Evolutionary conservation across 2,888 invertebrate species (phyloP).

Genomic region (Hemistola chrysoprasaria): DNA sequence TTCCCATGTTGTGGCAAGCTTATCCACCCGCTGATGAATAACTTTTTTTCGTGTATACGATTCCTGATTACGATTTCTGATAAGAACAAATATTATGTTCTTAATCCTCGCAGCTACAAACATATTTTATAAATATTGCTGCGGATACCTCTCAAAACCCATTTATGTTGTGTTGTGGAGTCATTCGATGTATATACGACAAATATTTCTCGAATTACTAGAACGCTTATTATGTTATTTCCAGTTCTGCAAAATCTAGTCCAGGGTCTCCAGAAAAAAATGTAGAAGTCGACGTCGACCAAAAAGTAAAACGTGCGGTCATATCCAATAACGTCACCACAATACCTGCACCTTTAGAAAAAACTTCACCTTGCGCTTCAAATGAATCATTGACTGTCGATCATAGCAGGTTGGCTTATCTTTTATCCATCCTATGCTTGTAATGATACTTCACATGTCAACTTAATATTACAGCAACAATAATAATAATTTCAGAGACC

Average conservation of each 20-base stretch:
- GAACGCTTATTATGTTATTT: constrained; percentile 30
- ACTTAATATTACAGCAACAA: neutral
- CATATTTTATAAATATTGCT: no score
- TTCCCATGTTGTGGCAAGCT: constrained; percentile 2
- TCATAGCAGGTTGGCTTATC: constrained; percentile 83
- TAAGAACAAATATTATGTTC: no score
- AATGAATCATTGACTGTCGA: constrained; percentile 93
- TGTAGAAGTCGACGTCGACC: constrained; percentile 46
- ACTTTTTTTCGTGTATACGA: no score
- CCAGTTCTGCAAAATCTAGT: constrained; percentile 83
- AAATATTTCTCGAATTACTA: neutral
- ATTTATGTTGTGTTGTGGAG: constrained; percentile 16
- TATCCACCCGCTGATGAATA: neutral
- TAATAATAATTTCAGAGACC: constrained; percentile 80
- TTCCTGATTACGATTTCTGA: no score
- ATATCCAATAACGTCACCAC: constrained; percentile 59
- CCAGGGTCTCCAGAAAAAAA: constrained; percentile 83
- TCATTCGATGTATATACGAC: constrained; percentile 2
- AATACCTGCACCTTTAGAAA: constrained; percentile 70
- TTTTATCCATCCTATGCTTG: no score
- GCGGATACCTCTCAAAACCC: neutral
- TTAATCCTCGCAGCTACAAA: no score
- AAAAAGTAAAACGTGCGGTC: constrained; percentile 54
- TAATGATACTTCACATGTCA: no score
- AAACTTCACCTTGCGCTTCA: constrained; percentile 89